Conservation (phyloP, 2,797 vertebrate genomes). For the Notoglanidium macrostoma region DNA sequence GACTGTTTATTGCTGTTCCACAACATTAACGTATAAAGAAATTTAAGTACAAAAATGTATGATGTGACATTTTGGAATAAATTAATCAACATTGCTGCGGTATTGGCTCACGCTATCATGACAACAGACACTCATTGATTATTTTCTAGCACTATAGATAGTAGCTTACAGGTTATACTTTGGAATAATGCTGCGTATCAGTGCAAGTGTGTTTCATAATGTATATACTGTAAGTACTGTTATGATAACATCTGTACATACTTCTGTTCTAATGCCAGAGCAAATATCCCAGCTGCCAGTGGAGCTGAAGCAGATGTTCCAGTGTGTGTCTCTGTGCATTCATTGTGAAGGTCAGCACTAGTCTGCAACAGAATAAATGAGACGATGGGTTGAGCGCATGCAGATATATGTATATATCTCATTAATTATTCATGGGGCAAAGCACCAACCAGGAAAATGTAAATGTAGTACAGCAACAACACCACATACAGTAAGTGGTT, state of each 20-base stretch:
- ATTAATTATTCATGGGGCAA: slow-evolving; percentile 27
- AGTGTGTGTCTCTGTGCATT: slow-evolving; percentile 95
- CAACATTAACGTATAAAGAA: no score
- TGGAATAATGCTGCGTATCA: not conserved
- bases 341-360: slow-evolving; percentile 92
- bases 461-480: not conserved
- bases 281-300: slow-evolving; percentile 95
- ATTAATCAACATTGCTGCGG: not conserved
- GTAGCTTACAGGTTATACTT: not conserved
- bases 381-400: not conserved
- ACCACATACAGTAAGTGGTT: not conserved
- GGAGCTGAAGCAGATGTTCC: slow-evolving; percentile 96
- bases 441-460: not conserved
- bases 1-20: no score
- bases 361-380: slow-evolving; percentile 73
- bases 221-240: not conserved
- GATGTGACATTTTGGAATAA: not conserved
- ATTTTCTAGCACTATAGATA: not conserved
- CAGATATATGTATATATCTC: not conserved
- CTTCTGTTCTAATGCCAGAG: slow-evolving; percentile 94
- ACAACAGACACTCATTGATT: not conserved
- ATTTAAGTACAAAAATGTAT: no score
- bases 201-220: not conserved
- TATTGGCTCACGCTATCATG: not conserved
- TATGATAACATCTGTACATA: slow-evolving; percentile 67